These are phyloP conservation scores for Amphiprion clarkii DNA, from an alignment of 2,797 vertebrate species.

Conservation along the genomic window DNA sequence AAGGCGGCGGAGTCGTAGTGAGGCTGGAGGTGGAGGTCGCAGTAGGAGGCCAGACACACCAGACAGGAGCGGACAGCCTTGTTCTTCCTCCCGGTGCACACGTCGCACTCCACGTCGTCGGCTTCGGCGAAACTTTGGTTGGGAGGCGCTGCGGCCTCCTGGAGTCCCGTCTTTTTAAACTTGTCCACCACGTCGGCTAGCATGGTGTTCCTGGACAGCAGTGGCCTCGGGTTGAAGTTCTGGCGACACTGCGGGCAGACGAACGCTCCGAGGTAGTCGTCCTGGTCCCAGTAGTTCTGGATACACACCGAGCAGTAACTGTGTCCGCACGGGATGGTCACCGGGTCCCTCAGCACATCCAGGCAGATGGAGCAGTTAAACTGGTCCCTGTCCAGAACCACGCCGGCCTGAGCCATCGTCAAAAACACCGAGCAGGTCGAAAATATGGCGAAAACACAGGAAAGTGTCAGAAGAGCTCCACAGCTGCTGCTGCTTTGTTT, in stretches of 20 bases:
- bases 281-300: constrained; percentile 86
- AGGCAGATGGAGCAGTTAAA: constrained; percentile 87
- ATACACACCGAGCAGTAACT: constrained; percentile 85
- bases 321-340: constrained; percentile 87
- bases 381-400: constrained; percentile 85
- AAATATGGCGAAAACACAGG: constrained; percentile 10
- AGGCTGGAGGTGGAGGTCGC: constrained; percentile 89
- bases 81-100: constrained; percentile 85
- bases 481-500: constrained; percentile 64
- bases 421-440: not conserved
- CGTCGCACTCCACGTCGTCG: constrained; percentile 87
- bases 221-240: constrained; percentile 83
- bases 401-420: constrained; percentile 83
- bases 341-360: constrained; percentile 81
- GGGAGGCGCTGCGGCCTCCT: not conserved
- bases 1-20: constrained; percentile 91
- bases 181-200: constrained; percentile 85
- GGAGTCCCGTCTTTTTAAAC: constrained; percentile 74
- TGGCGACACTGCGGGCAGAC: constrained; percentile 85
- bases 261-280: constrained; percentile 80
- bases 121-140: constrained; percentile 58
- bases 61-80: constrained; percentile 91
- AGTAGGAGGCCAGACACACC: constrained; percentile 95
- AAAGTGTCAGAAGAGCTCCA: not conserved
- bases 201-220: constrained; percentile 84